Base-by-base conservation (phyloP, 2,888 invertebrate species). In the Aplocera efformata region DNA sequence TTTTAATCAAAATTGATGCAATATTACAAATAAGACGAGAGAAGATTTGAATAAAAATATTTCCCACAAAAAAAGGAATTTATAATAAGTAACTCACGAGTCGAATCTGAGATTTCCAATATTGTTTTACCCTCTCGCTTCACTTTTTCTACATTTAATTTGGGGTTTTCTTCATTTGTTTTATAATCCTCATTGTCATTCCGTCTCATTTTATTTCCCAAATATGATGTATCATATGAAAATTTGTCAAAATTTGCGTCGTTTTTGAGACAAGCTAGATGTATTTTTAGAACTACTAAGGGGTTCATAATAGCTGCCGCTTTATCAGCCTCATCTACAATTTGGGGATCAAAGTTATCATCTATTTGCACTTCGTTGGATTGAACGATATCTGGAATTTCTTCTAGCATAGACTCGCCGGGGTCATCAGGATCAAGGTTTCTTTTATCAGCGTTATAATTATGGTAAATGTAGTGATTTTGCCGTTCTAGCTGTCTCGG, bases 401-500 rank as follows among this genome's bases (percentile, higher is more conserved):
- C 63, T 35, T 69, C 58, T 28, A 46, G 44, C 32, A 58, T 49
- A 31, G 63, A 52, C 10, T 60, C 53, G 33, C 59, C 57, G 29
- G 60, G 59, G 36, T 73, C 65, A 37, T 63, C 73, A 1, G 63
- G 59, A n/a, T 73, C 72, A 1, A 63, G 49, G 46, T 60, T 70
- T 41, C 64, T 63, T 49, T 71, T 72, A 34, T 64, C 60, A 25
- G 56, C 32, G 33, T 64, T 63, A 7, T 56, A 53, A 30, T 63
- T 53, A 23, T 66, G 58, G 25, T 62, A 63, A 1, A 67, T 44
- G 37, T 67, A 65, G 31, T 62, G 60, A 57, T 82, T 77, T 24
- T 83, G 83, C 30, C 82, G 79, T 53, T 84, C 80, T 32, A 84
- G 56, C 43, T 81, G 83, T 36, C 82, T 67, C 1, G 85, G 84